Evolutionary conservation across 2,113 vertebrate genomes (phyloP), one percentile per base, ranked within the genome.

Genomic region (Pontoporia blainvillei): DNA sequence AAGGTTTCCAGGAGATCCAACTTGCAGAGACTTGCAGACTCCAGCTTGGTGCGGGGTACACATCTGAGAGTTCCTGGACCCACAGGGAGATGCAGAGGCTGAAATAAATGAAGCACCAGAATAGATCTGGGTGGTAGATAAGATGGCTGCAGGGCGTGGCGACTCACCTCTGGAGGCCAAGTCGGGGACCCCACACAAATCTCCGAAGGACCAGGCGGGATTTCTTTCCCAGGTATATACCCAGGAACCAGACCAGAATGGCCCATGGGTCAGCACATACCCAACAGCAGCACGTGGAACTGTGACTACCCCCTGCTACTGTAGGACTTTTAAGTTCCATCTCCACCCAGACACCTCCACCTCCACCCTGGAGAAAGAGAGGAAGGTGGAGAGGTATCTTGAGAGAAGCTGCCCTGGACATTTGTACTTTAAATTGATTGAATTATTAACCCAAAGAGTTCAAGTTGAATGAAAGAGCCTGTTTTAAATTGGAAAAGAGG

Each of bases 401-500:
- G n/a, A 76, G 25, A 52, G 21, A 41, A 57, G 46, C 17, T 39
- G 1, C 36, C 41, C 49, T 25, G 46, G 66, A 66, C 34, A n/a
- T 57, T 79, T 91, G 7, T 79, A 36, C 15, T 85, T 95, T 46
- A 72, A 88, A 41, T 21, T 66, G 72, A 91, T 82, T 46, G n/a
- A 39, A 90, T 92, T 91, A 41, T 61, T 94, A 89, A 67, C 41
- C 73, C 57, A 78, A 89, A 86, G 61, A 85, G 8, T 85, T 83
- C 39, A 67, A 31, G 21, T 31, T 83, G 67, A 84, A 44, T 59
- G 34, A 75, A 91, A 83, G 12, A 86, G 15, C 8, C 81, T 34
- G 1, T 84, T 95, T 92, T 79, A 87, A 83, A 73, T 44, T n/a
- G n/a, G 61, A 96, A 96, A 95, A 71, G 46, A 95, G 95, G 36